Percentiles rank a stretch among this genome's conserved stretches.
Conservation (phyloP, 2,113 vertebrate genomes). For the Peucedramus taeniatus region DNA sequence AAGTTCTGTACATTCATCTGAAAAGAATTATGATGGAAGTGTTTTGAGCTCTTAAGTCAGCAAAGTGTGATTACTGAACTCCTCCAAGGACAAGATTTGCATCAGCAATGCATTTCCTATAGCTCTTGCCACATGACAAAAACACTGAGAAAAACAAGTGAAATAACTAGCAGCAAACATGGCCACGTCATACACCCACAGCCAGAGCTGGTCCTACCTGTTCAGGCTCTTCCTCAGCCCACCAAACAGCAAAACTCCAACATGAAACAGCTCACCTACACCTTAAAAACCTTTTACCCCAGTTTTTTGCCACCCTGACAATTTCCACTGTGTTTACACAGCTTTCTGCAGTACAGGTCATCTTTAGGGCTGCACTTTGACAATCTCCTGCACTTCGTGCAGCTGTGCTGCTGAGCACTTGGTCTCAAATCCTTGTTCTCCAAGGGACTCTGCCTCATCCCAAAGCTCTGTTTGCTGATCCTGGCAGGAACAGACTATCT, state of each 20-base stretch:
- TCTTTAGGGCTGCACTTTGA: background rate
- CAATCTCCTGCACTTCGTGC: background rate
- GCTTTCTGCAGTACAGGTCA: background rate
- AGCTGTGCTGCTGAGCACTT: background rate
- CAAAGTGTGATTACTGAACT: background rate
- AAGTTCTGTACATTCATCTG: background rate
- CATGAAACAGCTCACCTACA: background rate
- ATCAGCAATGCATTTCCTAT: background rate
- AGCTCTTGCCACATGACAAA: background rate
- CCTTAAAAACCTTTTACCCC: background rate
- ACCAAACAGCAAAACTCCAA: background rate
- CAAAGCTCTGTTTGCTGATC: background rate
- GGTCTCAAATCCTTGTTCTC: background rate
- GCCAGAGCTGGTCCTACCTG: background rate
- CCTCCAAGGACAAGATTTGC: background rate
- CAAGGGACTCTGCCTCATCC: background rate
- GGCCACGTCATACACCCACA: background rate
- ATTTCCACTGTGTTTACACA: no score
- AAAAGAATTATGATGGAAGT: background rate
- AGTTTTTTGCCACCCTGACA: background rate
- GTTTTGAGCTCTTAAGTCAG: background rate
- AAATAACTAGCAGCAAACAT: background rate
- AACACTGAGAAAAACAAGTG: background rate
- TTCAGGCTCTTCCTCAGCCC: background rate
- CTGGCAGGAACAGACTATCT: background rate